Evolutionary conservation across 2,888 invertebrate species (phyloP).

Genomic region (Cataglyphis livida): DNA sequence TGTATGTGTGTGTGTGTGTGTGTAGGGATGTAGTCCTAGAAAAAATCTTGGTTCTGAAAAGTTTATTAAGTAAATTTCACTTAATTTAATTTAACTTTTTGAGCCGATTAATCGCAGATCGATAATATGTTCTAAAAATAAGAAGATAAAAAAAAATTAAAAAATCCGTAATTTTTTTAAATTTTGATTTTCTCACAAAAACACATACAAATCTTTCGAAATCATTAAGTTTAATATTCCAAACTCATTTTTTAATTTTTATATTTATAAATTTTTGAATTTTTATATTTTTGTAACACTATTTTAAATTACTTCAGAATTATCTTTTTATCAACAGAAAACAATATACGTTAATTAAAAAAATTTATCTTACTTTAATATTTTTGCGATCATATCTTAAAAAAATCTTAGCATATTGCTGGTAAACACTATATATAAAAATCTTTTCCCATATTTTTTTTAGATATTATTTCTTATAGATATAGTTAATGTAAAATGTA

Average conservation of each 20-base stretch:
- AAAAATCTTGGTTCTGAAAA: background rate
- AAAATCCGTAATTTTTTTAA: background rate
- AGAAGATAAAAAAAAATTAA: background rate
- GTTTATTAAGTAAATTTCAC: background rate
- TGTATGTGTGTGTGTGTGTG: conserved; percentile 24
- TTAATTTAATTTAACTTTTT: background rate
- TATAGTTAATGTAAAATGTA: background rate
- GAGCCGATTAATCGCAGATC: background rate
- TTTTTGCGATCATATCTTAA: background rate
- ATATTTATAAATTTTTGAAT: background rate
- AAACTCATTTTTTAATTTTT: background rate
- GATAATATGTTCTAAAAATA: background rate
- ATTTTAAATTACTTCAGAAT: background rate
- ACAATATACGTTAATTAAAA: background rate
- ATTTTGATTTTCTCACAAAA: background rate
- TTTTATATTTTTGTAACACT: background rate
- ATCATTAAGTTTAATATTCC: background rate
- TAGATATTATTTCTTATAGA: background rate
- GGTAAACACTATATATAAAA: background rate
- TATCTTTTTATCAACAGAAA: background rate
- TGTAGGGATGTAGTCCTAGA: conserved; percentile 22
- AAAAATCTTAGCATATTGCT: background rate
- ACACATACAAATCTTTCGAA: background rate
- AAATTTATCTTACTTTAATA: background rate
- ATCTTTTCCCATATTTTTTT: background rate